Evolutionary conservation across 2,888 invertebrate genomes (phyloP).

Genomic region (Xanthia togata): DNA sequence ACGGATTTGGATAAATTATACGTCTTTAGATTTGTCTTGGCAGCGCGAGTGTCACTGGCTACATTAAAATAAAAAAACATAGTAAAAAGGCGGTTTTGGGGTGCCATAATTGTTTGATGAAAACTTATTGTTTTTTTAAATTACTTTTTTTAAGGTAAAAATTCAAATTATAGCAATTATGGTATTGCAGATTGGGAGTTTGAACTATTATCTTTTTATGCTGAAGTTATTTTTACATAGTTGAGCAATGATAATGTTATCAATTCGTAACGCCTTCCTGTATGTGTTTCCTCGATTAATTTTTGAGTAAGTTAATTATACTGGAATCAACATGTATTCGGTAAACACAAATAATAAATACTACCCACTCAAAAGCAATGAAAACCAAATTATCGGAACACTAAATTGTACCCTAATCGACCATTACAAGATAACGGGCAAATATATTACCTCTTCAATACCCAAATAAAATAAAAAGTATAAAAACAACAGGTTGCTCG

Average conservation of each 20-base stretch:
- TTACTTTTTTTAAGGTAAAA: no score
- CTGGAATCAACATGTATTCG: not conserved
- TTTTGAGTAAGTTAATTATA: not conserved
- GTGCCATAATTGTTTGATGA: no score
- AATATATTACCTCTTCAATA: constrained; percentile 37
- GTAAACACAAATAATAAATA: constrained; percentile 37
- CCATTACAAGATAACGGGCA: constrained; percentile 43
- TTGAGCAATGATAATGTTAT: not conserved
- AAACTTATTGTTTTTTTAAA: no score
- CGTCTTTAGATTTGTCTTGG: no score
- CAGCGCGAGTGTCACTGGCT: no score
- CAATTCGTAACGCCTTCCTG: not conserved
- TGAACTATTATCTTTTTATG: not conserved
- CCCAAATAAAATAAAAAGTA: constrained; percentile 27
- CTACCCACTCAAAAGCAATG: constrained; percentile 49
- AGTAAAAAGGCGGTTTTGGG: no score
- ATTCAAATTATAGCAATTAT: constrained; percentile 31
- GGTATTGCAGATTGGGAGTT: not conserved
- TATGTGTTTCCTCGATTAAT: not conserved
- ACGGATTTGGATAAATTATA: no score
- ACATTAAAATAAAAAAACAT: no score
- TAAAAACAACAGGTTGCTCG: constrained; percentile 19
- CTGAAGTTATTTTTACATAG: not conserved
- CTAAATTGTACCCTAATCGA: constrained; percentile 43
- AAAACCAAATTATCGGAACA: constrained; percentile 48